These are phyloP conservation scores for Aegithalos caudatus DNA, from an alignment of 2,113 vertebrate species.

Conservation along the genomic window DNA sequence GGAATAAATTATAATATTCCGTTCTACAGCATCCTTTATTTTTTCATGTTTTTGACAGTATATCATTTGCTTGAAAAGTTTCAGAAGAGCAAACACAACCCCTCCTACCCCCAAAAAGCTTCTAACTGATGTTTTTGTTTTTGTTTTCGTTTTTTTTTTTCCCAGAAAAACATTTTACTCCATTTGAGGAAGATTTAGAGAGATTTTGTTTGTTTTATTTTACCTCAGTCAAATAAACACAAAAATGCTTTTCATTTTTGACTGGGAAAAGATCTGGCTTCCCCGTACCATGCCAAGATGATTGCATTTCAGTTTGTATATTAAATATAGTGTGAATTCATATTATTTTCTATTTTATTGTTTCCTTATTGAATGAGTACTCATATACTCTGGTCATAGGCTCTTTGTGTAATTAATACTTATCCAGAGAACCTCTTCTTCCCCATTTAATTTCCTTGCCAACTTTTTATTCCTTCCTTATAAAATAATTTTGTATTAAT, in stretches of 20 bases:
- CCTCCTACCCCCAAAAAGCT: accelerated
- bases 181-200: not conserved
- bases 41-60: not conserved
- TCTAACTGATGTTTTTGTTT: not conserved
- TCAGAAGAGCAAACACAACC: not conserved
- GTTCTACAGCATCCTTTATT: not conserved
- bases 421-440: not conserved
- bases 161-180: not conserved
- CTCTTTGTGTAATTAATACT: not conserved
- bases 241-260: not conserved
- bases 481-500: accelerated
- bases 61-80: not conserved
- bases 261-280: not conserved
- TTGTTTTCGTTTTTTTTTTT: not conserved
- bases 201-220: accelerated
- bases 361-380: not conserved
- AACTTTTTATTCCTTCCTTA: not conserved
- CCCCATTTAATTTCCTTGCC: not conserved
- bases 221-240: not conserved
- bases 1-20: not conserved
- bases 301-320: not conserved
- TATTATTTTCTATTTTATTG: not conserved
- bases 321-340: not conserved
- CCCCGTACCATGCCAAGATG: not conserved
- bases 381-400: not conserved